phyloP scores from a whole-genome alignment of 1,140 invertebrate species.

The Heterodera schachtii region DNA sequence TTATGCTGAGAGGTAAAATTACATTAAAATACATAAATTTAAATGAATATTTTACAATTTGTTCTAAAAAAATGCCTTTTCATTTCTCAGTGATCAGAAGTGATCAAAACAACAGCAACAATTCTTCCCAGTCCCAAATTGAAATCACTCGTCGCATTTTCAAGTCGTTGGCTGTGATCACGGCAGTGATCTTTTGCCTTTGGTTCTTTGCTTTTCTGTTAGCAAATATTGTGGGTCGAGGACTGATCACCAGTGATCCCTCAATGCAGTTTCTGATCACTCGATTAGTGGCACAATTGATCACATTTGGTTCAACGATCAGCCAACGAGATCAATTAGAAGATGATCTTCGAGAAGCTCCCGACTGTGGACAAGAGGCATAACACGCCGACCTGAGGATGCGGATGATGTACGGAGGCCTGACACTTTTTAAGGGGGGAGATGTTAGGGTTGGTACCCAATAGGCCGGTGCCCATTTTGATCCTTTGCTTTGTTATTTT shows the following conservation, averaged over 20 bases:
- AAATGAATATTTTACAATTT: no score
- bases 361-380: no score
- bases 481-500: no score
- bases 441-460: no score
- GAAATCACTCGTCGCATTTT: slow-evolving; percentile 4
- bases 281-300: slow-evolving; percentile 12
- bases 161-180: background rate
- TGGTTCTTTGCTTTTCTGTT: background rate
- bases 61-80: background rate
- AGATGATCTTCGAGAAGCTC: no score
- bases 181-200: background rate
- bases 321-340: no score
- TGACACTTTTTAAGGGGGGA: no score
- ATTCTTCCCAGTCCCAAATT: background rate
- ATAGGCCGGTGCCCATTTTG: no score
- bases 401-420: no score
- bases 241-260: slow-evolving; percentile 10
- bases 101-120: background rate
- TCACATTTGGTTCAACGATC: background rate
- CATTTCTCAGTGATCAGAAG: background rate
- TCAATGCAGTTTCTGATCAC: slow-evolving; percentile 5
- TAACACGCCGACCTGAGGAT: no score
- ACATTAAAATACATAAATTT: background rate
- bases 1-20: background rate
- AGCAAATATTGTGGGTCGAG: no score